phyloP scores from a whole-genome alignment of 2,113 vertebrate genomes.

The Apodemus speciosus region DNA sequence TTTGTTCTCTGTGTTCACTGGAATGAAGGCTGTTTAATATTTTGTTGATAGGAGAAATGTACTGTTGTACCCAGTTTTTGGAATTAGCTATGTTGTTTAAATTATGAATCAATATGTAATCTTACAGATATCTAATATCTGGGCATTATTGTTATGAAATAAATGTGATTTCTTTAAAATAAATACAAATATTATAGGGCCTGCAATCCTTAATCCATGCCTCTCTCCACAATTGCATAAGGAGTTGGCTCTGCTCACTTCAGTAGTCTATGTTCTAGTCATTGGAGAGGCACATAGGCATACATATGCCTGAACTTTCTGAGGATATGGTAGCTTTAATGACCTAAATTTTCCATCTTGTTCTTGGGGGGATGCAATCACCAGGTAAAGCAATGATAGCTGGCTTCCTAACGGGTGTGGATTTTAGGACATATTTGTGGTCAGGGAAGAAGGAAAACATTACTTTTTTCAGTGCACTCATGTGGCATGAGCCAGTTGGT shows the following conservation, averaged over 20 bases:
- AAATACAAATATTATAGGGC: conserved; percentile 52
- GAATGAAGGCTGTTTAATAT: conserved; percentile 17
- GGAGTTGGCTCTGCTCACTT: conserved; percentile 7
- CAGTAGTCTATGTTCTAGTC: neutral
- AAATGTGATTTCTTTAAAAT: conserved; percentile 46
- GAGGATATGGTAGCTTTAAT: neutral
- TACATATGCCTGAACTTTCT: neutral
- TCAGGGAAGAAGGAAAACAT: conserved; percentile 47
- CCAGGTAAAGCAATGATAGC: neutral
- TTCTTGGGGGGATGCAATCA: neutral
- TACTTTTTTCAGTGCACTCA: neutral
- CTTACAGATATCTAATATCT: conserved; percentile 18
- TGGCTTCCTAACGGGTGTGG: conserved; percentile 12
- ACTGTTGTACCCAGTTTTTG: neutral
- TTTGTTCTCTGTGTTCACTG: conserved; percentile 27
- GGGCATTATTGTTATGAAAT: conserved; percentile 18
- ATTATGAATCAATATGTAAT: conserved; percentile 23
- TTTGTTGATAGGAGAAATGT: conserved; percentile 22
- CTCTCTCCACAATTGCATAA: neutral
- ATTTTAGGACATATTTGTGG: conserved; percentile 2
- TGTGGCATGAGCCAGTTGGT: neutral
- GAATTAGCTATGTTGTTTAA: conserved; percentile 29
- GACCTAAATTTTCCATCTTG: neutral
- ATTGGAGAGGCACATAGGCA: neutral
- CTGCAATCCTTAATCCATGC: neutral